Evolutionary conservation across 2,888 invertebrate genomes (phyloP).

Genomic region (Thera obeliscata): DNA sequence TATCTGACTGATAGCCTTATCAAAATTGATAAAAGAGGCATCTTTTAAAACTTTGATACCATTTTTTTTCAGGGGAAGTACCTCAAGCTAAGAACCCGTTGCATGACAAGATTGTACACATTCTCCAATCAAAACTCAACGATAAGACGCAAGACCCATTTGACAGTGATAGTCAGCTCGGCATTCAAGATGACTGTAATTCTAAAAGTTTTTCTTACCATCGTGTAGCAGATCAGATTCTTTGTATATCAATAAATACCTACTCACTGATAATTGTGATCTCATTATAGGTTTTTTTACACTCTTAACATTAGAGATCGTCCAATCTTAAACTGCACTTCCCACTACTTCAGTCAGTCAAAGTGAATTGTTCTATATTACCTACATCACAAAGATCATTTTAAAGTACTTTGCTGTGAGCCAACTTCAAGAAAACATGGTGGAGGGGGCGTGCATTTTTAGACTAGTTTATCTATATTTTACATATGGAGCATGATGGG

Average conservation of each 20-base stretch:
- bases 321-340: too few relatives aligned
- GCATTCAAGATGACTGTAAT: conserved; percentile 20
- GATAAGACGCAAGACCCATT: conserved; percentile 7
- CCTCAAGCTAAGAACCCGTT: conserved; percentile 21
- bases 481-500: too few relatives aligned
- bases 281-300: neutral
- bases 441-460: too few relatives aligned
- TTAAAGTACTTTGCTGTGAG: too few relatives aligned
- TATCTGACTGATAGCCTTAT: too few relatives aligned
- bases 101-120: conserved; percentile 22
- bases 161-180: conserved; percentile 15
- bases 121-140: conserved; percentile 22
- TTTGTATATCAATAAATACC: conserved; percentile 2
- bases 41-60: too few relatives aligned
- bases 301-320: neutral
- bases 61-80: conserved; percentile 22
- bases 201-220: conserved; percentile 17
- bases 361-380: too few relatives aligned
- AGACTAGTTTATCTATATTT: too few relatives aligned
- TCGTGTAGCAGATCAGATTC: conserved; percentile 20
- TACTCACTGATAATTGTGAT: neutral
- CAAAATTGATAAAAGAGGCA: too few relatives aligned
- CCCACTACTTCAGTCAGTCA: too few relatives aligned
- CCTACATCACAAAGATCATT: too few relatives aligned
- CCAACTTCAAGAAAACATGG: too few relatives aligned